These are phyloP conservation scores for Hypsibius dujardini DNA, from an alignment of 1,140 invertebrate genomes.

Conservation along the genomic window DNA sequence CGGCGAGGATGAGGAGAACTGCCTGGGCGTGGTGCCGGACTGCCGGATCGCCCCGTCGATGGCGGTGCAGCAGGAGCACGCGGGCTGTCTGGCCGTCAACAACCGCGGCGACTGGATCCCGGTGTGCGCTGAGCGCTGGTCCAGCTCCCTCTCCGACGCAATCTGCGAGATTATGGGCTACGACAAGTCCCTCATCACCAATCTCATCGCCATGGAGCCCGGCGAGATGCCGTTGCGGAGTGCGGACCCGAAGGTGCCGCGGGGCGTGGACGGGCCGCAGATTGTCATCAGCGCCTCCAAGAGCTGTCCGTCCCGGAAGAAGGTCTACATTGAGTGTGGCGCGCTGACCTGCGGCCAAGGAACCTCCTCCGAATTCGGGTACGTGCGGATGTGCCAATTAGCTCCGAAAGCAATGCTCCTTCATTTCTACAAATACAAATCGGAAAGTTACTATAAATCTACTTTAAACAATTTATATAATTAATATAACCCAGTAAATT, in stretches of 20 bases:
- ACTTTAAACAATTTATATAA: no score
- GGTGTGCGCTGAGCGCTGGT: constrained; percentile 12
- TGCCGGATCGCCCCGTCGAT: background rate
- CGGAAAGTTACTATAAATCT: no score
- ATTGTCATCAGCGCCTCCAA: background rate
- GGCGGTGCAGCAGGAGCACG: background rate
- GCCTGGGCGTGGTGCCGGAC: background rate
- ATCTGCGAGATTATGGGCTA: constrained; percentile 15
- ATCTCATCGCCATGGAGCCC: constrained; percentile 7
- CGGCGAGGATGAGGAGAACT: constrained; percentile 9
- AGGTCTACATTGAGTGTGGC: constrained; percentile 13
- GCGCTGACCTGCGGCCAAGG: background rate
- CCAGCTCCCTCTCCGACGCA: constrained; percentile 8
- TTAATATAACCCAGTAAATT: no score
- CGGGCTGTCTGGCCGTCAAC: constrained; percentile 3
- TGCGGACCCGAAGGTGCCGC: background rate
- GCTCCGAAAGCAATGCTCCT: no score
- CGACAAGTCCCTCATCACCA: constrained; percentile 3
- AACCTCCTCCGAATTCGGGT: no score
- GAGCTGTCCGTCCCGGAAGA: constrained; percentile 16
- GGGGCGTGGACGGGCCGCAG: background rate
- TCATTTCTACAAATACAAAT: no score
- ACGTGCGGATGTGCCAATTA: no score
- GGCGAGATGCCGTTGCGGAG: background rate
- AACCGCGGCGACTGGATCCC: constrained; percentile 14